Conservation (phyloP, 37 sponge, comb jelly and placozoan genomes). For the Chondrosia reniformis region DNA sequence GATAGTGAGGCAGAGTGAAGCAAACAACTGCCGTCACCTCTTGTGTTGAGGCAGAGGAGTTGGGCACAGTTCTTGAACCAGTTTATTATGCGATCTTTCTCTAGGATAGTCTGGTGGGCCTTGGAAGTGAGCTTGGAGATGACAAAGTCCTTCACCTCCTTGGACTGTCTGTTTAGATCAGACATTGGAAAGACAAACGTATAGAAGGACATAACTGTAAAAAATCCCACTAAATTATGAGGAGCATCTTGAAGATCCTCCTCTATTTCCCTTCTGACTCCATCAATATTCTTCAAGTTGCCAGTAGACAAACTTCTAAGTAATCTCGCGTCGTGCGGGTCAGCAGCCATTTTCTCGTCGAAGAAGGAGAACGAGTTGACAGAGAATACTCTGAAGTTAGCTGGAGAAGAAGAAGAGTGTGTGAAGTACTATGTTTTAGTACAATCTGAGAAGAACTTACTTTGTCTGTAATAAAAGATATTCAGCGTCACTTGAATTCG, state of each 20-base stretch:
- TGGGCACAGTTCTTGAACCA: constrained; percentile 32
- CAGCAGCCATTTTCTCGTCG: no score
- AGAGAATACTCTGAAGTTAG: no score
- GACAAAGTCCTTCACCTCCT: background rate
- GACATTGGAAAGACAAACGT: constrained; percentile 11
- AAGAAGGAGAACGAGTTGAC: no score
- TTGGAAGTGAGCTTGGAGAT: background rate
- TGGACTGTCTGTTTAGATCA: background rate
- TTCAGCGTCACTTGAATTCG: no score
- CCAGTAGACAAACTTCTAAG: background rate
- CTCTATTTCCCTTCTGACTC: background rate
- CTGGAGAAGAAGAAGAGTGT: no score
- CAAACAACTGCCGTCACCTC: constrained; percentile 79
- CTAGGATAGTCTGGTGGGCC: constrained; percentile 3
- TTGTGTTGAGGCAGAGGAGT: constrained; percentile 44
- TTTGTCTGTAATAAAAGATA: no score
- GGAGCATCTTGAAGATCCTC: background rate
- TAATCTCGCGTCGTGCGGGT: no score
- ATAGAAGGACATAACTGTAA: background rate
- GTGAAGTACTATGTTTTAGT: no score
- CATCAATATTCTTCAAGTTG: background rate
- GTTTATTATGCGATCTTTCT: constrained; percentile 32
- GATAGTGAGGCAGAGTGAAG: constrained; percentile 83
- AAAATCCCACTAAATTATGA: background rate
- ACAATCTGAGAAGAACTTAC: no score